A percentile compares a stretch with the other conserved stretches of the same genome.
These are phyloP conservation scores for Esox niger DNA, from an alignment of 2,113 vertebrate genomes.

Conservation along the genomic window DNA sequence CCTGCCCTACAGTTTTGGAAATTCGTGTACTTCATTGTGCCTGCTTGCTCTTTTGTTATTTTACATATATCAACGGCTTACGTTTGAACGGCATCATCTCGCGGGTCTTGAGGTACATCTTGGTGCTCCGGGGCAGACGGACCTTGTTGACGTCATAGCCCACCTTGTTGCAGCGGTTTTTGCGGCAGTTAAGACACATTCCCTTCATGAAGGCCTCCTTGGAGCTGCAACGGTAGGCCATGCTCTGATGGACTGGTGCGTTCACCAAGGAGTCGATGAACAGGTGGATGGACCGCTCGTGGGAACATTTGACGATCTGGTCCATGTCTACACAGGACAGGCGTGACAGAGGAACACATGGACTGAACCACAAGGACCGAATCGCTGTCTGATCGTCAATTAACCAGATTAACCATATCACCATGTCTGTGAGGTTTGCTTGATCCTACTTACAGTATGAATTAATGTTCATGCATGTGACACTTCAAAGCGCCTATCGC, in stretches of 20 bases:
- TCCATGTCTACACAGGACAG: slow-evolving; percentile 79
- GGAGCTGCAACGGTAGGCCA: slow-evolving; percentile 88
- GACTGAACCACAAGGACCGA: no score
- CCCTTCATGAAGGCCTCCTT: slow-evolving; percentile 92
- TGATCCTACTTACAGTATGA: not conserved
- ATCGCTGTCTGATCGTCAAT: no score
- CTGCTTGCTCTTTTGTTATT: not conserved
- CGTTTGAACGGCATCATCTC: slow-evolving; percentile 94
- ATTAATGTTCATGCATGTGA: not conserved
- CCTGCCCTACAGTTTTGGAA: not conserved
- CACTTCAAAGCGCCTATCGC: slow-evolving; percentile 5
- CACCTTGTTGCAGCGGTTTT: slow-evolving; percentile 95
- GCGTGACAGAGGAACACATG: not conserved
- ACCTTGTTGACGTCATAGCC: slow-evolving; percentile 91
- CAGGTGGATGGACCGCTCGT: slow-evolving; percentile 95
- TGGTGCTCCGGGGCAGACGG: slow-evolving; percentile 78
- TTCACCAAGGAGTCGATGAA: slow-evolving; percentile 96
- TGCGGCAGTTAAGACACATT: slow-evolving; percentile 91
- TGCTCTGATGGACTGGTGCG: slow-evolving; percentile 79
- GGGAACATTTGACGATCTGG: slow-evolving; percentile 94
- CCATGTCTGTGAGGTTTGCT: not conserved
- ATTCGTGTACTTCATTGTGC: not conserved
- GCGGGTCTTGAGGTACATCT: slow-evolving; percentile 94
- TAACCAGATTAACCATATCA: no score
- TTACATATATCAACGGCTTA: slow-evolving; percentile 39